Evolutionary conservation across 1,140 invertebrate species (phyloP), one percentile per base, ranked within the genome.

Genomic region (Eurosta solidaginis): DNA sequence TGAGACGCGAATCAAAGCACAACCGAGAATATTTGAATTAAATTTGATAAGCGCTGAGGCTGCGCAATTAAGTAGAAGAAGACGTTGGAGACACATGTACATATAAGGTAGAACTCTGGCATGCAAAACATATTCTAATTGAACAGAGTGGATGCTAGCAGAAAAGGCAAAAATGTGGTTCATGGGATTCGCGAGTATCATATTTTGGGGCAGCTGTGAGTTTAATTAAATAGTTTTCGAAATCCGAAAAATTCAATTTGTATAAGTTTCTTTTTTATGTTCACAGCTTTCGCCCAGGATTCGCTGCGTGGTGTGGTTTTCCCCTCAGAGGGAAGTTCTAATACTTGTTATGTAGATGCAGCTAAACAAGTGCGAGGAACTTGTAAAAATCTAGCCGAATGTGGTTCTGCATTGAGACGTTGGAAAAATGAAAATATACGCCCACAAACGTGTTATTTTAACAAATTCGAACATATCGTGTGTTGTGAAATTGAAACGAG

Each of bases 391-490:
- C 78, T 86, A 9, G 79, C 83, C 52, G 79, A 86, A 5, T 86
- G 85, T 29, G 80, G 82, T 6, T 45, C 44, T 1, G 85, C 84
- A 0, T 14, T 86, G 1, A 44, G 36, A 0, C 81, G 77, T 12
- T 86, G 84, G 84, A 27, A 80, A 6, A 63, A 80, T 12, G 44
- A 78, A 10, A 78, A 79, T 1, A 52, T 81, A 17, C 42, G 78
- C 0, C 85, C 85, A n/a, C 82, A 85, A 54, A 86, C 85, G 22
- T 86, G 85, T 42, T 86, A 83, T 76, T 86, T 86, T 25, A 80
- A 85, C 10, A 85, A 83, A 44, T 86, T 83, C 36, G 85, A 86
- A 74, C 83, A 86, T 7, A 83, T 81, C 49, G 83, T 86, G 1
- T 86, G 85, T 76, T 86, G 85, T 78, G 78, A 80, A 1, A 59